Evolutionary conservation across 2,888 invertebrate species (phyloP).

Genomic region (Stenolophus ochropezus): DNA sequence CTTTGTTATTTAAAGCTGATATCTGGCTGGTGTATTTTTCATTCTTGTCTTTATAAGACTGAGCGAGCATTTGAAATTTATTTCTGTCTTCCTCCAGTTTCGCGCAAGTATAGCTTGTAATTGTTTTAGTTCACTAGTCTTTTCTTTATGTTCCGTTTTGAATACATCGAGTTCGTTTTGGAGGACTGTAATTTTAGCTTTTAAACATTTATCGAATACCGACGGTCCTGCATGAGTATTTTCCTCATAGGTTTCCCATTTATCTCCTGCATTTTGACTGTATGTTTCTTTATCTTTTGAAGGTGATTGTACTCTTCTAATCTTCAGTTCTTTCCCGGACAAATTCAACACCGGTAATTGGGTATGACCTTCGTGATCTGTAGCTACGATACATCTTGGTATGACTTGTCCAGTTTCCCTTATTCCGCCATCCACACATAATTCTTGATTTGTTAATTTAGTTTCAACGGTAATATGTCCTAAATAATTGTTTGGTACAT

Average conservation of each 20-base stretch:
- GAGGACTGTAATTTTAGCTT: conserved; percentile 31
- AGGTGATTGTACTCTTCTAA: not conserved
- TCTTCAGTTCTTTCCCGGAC: too few species aligned
- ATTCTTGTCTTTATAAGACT: conserved; percentile 67
- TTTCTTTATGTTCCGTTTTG: conserved; percentile 47
- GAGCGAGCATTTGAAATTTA: conserved; percentile 70
- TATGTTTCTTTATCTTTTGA: not conserved
- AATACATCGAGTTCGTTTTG: conserved; percentile 41
- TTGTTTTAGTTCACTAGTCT: conserved; percentile 68
- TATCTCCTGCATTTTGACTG: conserved; percentile 20
- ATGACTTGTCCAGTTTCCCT: too few species aligned
- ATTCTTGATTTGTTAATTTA: too few species aligned
- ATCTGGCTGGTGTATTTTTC: conserved; percentile 69
- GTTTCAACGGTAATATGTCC: too few species aligned
- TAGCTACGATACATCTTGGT: too few species aligned
- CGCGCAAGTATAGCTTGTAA: conserved; percentile 68
- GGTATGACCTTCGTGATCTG: too few species aligned
- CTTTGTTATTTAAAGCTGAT: conserved; percentile 66
- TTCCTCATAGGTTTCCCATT: conserved; percentile 51
- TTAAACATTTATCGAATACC: conserved; percentile 42
- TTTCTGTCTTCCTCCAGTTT: conserved; percentile 69
- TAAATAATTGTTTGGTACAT: too few species aligned
- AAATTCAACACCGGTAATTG: too few species aligned
- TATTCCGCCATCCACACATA: too few species aligned
- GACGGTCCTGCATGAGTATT: not conserved